These are phyloP conservation scores for Eurytoma californica DNA, from an alignment of 2,888 invertebrate genomes.

Conservation along the genomic window DNA sequence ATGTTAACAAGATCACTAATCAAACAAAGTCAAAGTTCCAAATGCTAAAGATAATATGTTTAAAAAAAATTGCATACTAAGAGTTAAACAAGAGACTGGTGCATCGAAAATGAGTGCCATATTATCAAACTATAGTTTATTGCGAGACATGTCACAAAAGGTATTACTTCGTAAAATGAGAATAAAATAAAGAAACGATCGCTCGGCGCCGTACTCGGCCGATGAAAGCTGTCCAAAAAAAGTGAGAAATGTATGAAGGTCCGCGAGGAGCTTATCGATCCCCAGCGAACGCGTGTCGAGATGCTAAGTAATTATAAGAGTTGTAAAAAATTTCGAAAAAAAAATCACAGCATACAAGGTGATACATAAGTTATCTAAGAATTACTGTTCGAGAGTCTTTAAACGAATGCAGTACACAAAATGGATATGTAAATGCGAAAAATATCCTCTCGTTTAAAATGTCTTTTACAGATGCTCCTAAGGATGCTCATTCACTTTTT, in stretches of 20 bases:
- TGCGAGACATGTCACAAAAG: slow-evolving; percentile 1
- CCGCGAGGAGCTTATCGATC: too few species aligned
- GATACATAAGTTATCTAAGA: not conserved
- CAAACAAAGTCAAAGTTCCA: slow-evolving; percentile 2
- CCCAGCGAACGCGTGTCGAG: too few species aligned
- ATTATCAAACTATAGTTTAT: slow-evolving; percentile 22
- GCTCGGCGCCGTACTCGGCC: too few species aligned
- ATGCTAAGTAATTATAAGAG: too few species aligned
- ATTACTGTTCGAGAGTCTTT: not conserved
- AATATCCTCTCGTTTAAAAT: slow-evolving; percentile 40
- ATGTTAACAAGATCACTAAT: not conserved
- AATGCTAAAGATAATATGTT: slow-evolving; percentile 9
- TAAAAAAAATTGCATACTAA: slow-evolving; percentile 40
- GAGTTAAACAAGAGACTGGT: slow-evolving; percentile 24
- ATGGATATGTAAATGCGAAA: slow-evolving; percentile 22
- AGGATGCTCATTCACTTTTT: slow-evolving; percentile 51
- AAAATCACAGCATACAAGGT: not conserved
- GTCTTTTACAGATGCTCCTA: slow-evolving; percentile 37
- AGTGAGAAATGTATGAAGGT: too few species aligned
- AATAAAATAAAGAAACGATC: too few species aligned
- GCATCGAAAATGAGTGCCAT: slow-evolving; percentile 37
- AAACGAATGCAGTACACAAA: slow-evolving; percentile 10
- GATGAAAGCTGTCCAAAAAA: too few species aligned
- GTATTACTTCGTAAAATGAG: not conserved
- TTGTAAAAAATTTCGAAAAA: not conserved